These are phyloP conservation scores for Patiria miniata DNA, from an alignment of 35 echinoderm and acorn worm genomes.

Conservation along the genomic window DNA sequence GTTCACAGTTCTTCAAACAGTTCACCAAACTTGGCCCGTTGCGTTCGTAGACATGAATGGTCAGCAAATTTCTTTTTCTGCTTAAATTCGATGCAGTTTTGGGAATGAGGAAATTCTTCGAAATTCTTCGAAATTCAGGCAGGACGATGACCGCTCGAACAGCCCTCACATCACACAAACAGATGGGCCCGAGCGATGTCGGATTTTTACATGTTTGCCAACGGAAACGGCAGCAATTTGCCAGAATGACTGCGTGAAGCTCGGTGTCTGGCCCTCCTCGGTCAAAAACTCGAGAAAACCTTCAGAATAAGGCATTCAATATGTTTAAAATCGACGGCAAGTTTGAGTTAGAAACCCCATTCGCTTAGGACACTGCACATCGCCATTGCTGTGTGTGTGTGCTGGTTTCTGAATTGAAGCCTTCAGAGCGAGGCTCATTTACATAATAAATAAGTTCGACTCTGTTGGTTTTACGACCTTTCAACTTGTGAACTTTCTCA, in stretches of 20 bases:
- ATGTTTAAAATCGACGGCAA: not conserved
- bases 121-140: no score
- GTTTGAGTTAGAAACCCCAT: not conserved
- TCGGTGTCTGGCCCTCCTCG: not conserved
- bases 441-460: slow-evolving; percentile 26
- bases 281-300: not conserved
- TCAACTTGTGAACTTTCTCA: no score
- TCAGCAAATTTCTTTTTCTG: no score
- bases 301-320: not conserved
- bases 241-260: not conserved
- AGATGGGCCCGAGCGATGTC: slow-evolving; percentile 14
- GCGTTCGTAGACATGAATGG: no score
- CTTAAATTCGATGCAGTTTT: no score
- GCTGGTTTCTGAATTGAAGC: slow-evolving; percentile 3
- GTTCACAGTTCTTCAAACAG: no score
- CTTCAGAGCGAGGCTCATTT: slow-evolving; percentile 15
- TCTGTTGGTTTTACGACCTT: no score
- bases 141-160: not conserved
- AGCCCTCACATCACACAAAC: slow-evolving; percentile 15
- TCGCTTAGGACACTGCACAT: not conserved
- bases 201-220: slow-evolving; percentile 25
- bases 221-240: not conserved
- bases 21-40: no score
- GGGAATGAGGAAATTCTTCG: no score
- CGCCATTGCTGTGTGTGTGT: no score